Evolutionary conservation across 2,888 invertebrate genomes (phyloP).

Genomic region (Netelia melanura): DNA sequence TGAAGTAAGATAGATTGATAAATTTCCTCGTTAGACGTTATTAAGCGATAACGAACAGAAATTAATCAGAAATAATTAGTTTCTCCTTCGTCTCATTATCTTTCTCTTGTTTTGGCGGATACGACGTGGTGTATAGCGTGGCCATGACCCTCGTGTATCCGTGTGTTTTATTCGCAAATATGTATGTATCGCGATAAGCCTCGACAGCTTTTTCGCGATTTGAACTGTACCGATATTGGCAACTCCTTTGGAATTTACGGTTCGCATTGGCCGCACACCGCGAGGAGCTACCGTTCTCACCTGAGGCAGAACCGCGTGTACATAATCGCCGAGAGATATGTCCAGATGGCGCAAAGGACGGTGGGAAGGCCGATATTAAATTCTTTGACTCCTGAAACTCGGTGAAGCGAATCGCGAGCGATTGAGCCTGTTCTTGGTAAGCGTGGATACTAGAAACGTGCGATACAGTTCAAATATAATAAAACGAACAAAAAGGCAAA

Average conservation of each 20-base stretch:
- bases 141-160: background rate
- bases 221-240: constrained; percentile 24
- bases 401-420: constrained; percentile 61
- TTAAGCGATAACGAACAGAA: constrained; percentile 30
- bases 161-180: background rate
- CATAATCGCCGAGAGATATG: constrained; percentile 1
- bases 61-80: constrained; percentile 2
- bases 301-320: constrained; percentile 33
- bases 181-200: constrained; percentile 30
- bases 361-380: constrained; percentile 26
- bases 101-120: background rate
- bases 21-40: constrained; percentile 28
- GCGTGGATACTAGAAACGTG: constrained; percentile 51
- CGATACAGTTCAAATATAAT: constrained; percentile 29
- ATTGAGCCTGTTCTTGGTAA: constrained; percentile 57
- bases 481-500: constrained; percentile 13
- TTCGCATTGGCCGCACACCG: background rate
- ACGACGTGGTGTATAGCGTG: background rate
- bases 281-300: constrained; percentile 55
- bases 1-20: background rate
- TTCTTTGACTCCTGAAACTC: constrained; percentile 63
- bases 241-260: constrained; percentile 36
- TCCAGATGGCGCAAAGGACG: background rate
- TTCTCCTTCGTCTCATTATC: background rate
- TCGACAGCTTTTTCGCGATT: constrained; percentile 59